Conservation (phyloP, 2,888 invertebrate genomes). For the Sinhomidia bicolor region DNA sequence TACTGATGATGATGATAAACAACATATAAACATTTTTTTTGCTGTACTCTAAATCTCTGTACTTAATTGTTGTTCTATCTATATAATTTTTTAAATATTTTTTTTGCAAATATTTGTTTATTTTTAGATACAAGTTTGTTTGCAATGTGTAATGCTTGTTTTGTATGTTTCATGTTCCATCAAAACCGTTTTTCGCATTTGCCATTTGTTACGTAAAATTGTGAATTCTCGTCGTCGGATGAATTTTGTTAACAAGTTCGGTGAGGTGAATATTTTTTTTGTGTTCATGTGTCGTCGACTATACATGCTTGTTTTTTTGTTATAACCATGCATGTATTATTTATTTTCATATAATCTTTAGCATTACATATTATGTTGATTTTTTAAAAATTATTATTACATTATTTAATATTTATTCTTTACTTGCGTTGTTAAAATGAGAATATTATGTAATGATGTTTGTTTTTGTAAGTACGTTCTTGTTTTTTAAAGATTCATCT, state of each 20-base stretch:
- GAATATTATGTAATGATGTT: no score
- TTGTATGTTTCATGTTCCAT: background rate
- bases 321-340: background rate
- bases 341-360: background rate
- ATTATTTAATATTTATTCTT: no score
- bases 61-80: no score
- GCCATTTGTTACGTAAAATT: background rate
- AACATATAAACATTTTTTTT: conserved; percentile 1
- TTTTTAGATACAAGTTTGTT: background rate
- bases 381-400: no score
- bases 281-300: background rate
- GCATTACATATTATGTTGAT: background rate
- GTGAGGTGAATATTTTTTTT: background rate
- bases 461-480: no score
- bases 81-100: no score
- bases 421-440: no score
- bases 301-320: background rate
- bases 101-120: no score
- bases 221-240: background rate
- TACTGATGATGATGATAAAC: background rate
- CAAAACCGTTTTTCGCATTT: background rate
- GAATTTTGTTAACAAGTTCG: conserved; percentile 8
- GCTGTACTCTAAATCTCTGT: no score
- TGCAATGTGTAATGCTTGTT: background rate
- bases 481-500: no score